A percentile compares a stretch with the other conserved stretches of the same genome.
Conservation (phyloP, 2,888 invertebrate species). For the Drosophila setosimentum region DNA sequence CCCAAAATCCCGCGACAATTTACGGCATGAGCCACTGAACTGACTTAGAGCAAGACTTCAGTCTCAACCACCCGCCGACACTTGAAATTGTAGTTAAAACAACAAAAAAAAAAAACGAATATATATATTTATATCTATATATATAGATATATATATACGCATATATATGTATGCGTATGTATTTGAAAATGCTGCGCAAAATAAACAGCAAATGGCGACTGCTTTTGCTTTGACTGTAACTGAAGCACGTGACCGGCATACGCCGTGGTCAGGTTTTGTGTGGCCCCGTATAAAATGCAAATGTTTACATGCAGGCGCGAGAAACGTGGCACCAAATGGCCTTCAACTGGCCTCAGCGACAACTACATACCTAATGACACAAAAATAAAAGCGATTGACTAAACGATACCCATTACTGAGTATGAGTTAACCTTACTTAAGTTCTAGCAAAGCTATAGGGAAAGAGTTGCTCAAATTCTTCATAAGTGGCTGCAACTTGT, state of each 20-base stretch:
- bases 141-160: conserved; percentile 10
- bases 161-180: conserved; percentile 9
- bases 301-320: conserved; percentile 67
- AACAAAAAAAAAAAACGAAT: neutral
- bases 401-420: too few species aligned
- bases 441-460: neutral
- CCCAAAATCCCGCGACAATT: conserved; percentile 62
- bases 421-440: neutral
- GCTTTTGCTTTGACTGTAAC: conserved; percentile 24
- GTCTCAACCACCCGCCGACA: conserved; percentile 22
- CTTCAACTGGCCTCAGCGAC: conserved; percentile 45
- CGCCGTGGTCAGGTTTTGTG: conserved; percentile 12
- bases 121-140: conserved; percentile 14
- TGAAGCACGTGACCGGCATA: conserved; percentile 67
- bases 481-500: neutral
- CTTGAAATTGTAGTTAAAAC: neutral
- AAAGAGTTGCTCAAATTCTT: neutral
- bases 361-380: conserved; percentile 33
- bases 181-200: conserved; percentile 28
- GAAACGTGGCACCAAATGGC: conserved; percentile 50
- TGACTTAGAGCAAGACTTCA: conserved; percentile 57
- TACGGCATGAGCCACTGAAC: conserved; percentile 52
- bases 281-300: conserved; percentile 57
- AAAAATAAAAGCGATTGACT: neutral
- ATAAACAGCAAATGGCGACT: conserved; percentile 37